A percentile compares a stretch with the other conserved stretches of the same genome.
Conservation (phyloP, 2,888 invertebrate genomes). For the Odontothrips loti region DNA sequence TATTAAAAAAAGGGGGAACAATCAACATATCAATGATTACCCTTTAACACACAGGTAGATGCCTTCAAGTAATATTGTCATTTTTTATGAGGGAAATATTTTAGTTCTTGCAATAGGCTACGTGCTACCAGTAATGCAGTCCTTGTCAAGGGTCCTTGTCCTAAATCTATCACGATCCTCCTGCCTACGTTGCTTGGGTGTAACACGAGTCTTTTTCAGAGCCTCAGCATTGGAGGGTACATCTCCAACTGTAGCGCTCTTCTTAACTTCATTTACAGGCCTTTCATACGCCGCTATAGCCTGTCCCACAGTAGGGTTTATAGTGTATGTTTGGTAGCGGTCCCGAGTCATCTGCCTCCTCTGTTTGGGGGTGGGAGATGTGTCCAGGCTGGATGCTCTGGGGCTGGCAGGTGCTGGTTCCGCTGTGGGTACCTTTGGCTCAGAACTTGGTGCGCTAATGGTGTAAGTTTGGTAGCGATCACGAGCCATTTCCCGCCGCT, state of each 20-base stretch:
- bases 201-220: slow-evolving; percentile 50
- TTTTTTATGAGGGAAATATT: not conserved
- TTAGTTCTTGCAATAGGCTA: not conserved
- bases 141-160: slow-evolving; percentile 61
- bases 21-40: not conserved
- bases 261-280: slow-evolving; percentile 30
- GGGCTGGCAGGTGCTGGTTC: slow-evolving; percentile 34
- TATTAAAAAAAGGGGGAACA: slow-evolving; percentile 11
- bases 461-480: slow-evolving; percentile 77
- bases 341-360: slow-evolving; percentile 61
- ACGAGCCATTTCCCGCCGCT: slow-evolving; percentile 67
- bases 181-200: slow-evolving; percentile 55
- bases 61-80: not conserved
- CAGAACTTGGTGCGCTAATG: slow-evolving; percentile 47
- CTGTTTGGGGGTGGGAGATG: slow-evolving; percentile 59
- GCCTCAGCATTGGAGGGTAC: slow-evolving; percentile 38
- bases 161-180: slow-evolving; percentile 70
- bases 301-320: not conserved
- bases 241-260: slow-evolving; percentile 29
- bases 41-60: not conserved
- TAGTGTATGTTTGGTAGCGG: slow-evolving; percentile 64
- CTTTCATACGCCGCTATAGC: not conserved
- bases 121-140: slow-evolving; percentile 19
- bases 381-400: slow-evolving; percentile 41
- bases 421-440: slow-evolving; percentile 41